These are phyloP conservation scores for Melikaiella ostensackeni DNA, from an alignment of 2,888 invertebrate genomes.

Conservation along the genomic window DNA sequence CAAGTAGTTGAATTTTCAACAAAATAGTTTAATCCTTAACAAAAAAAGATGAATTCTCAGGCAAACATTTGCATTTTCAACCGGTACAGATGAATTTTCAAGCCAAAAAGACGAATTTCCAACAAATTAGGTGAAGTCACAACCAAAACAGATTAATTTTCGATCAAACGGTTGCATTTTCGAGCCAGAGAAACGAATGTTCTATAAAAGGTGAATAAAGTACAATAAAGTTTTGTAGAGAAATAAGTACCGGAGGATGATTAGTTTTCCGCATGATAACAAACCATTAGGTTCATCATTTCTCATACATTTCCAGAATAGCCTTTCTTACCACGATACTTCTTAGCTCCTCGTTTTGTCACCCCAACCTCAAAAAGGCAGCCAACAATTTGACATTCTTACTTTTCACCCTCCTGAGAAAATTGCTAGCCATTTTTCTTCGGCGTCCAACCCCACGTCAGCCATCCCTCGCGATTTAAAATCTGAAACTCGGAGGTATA, in stretches of 20 bases:
- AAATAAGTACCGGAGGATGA: background rate
- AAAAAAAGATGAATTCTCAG: too few relatives aligned
- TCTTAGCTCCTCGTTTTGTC: conserved; percentile 6
- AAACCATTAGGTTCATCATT: conserved; percentile 20
- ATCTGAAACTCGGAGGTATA: conserved; percentile 54
- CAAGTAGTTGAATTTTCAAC: too few relatives aligned
- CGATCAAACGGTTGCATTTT: too few relatives aligned
- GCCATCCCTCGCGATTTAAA: conserved; percentile 48
- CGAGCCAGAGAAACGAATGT: too few relatives aligned
- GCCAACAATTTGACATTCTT: conserved; percentile 61
- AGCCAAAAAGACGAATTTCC: too few relatives aligned
- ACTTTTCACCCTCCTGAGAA: conserved; percentile 54
- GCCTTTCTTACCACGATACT: background rate
- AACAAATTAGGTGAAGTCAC: too few relatives aligned
- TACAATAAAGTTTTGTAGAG: background rate
- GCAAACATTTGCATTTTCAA: too few relatives aligned
- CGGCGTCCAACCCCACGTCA: conserved; percentile 54
- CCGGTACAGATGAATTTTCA: too few relatives aligned
- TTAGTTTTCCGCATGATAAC: background rate
- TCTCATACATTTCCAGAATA: background rate
- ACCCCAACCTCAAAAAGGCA: conserved; percentile 56
- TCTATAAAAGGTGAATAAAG: too few relatives aligned
- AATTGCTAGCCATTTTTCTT: conserved; percentile 64
- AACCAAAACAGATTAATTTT: too few relatives aligned
- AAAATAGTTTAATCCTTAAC: too few relatives aligned